Base-by-base conservation (phyloP, 2,113 vertebrate genomes). In the Egretta garzetta region DNA sequence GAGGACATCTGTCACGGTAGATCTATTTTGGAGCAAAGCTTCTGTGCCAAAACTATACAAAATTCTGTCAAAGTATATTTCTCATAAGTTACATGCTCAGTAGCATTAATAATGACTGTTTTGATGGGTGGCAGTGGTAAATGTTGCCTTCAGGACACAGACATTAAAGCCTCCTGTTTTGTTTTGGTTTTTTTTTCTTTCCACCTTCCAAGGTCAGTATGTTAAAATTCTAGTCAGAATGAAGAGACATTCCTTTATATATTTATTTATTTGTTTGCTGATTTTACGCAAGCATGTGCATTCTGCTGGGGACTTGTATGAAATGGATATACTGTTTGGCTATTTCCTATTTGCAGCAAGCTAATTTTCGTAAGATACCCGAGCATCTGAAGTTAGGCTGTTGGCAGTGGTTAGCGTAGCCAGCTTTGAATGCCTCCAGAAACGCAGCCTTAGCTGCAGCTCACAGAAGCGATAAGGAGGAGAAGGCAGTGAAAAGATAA, bases 21-120 rank as follows among this genome's bases (percentile, higher is more conserved):
- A 95, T 88, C 90, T 98, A 90, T 96, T 96, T 97, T 95, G 95
- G 91, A 97, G 49, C 72, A 80, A 91, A 84, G 39, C 49, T 23
- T 85, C 53, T 71, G 23, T 87, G 94, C 93, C 93, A 96, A 82
- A 95, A 84, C 64, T 30, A 27, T 71, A 30, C 43, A 93, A 72
- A 94, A 96, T 86, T 92, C 74, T 85, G 60, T 86, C 77, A 63
- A 64, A 95, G 58, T 88, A 1, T 80, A 21, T 92, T 90, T 94
- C 74, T 82, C 9, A 1, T 55, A 63, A 95, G 30, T 86, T 94
- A 22, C 11, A 14, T 56, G 45, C 14, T 47, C 66, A 83, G 22
- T 71, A 18, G 22, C 33, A 56, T 76, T 77, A 94, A 47, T 80
- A 79, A 50, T 20, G 19, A 27, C 35, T 86, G 4, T 74, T 93